phyloP scores from a whole-genome alignment of 2,113 vertebrate genomes.

The Melanotaenia duboulayi region DNA sequence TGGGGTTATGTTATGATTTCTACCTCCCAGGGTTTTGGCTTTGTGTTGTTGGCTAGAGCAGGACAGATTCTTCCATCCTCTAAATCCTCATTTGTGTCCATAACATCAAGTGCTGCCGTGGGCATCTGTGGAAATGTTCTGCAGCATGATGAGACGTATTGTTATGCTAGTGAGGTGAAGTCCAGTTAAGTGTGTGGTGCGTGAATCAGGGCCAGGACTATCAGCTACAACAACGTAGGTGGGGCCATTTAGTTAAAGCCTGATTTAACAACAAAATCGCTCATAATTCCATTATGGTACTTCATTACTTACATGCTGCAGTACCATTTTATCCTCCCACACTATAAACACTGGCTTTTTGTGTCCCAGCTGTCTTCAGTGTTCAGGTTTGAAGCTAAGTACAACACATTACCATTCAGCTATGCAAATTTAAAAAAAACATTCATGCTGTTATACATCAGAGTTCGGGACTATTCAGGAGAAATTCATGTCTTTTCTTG shows the following conservation, averaged over 20 bases:
- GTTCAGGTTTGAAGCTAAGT: slow-evolving; percentile 32
- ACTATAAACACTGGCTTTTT: slow-evolving; percentile 52
- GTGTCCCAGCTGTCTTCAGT: slow-evolving; percentile 52
- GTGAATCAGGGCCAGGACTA: slow-evolving; percentile 60
- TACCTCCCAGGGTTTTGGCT: slow-evolving; percentile 17
- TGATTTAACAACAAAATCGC: slow-evolving; percentile 73
- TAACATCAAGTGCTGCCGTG: slow-evolving; percentile 31
- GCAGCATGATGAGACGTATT: slow-evolving; percentile 39
- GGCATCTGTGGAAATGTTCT: slow-evolving; percentile 40
- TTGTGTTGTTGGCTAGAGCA: slow-evolving; percentile 3
- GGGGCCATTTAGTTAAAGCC: slow-evolving; percentile 65
- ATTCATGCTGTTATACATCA: slow-evolving; percentile 1
- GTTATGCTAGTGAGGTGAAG: slow-evolving; percentile 54
- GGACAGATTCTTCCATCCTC: neutral
- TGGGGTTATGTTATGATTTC: neutral
- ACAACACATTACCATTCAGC: slow-evolving; percentile 16
- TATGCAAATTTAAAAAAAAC: slow-evolving; percentile 13
- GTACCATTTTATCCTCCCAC: slow-evolving; percentile 70
- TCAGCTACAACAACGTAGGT: slow-evolving; percentile 65
- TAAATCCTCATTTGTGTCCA: slow-evolving; percentile 50
- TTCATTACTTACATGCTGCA: slow-evolving; percentile 59
- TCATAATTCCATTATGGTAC: slow-evolving; percentile 73
- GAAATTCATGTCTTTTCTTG: neutral
- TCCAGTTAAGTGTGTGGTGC: slow-evolving; percentile 66
- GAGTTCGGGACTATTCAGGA: neutral